Evolutionary conservation across 2,113 vertebrate genomes (phyloP).

Genomic region (Nyctibius bracteatus): DNA sequence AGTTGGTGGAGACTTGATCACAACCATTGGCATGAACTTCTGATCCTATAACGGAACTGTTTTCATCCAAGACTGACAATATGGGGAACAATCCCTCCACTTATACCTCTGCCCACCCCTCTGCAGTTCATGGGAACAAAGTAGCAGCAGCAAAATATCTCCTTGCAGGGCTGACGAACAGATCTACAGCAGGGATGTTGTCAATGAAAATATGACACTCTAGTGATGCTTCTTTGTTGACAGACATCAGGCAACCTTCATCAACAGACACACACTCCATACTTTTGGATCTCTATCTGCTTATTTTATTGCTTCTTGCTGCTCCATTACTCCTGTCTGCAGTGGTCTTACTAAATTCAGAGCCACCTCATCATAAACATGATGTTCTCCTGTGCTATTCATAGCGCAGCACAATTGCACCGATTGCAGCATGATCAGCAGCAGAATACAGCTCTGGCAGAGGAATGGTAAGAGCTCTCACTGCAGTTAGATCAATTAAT

Average conservation of each 20-base stretch:
- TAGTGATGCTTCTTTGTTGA: neutral
- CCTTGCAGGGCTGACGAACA: neutral
- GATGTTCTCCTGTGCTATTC: neutral
- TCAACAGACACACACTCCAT: neutral
- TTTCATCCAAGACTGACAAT: neutral
- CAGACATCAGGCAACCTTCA: neutral
- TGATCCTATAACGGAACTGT: fast-evolving
- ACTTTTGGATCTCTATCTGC: neutral
- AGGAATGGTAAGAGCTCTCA: neutral
- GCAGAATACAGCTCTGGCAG: slow-evolving; percentile 10
- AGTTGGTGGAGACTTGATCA: neutral
- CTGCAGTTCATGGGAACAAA: neutral
- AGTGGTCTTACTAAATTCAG: neutral
- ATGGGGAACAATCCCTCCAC: neutral
- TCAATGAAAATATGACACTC: neutral
- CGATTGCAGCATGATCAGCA: neutral
- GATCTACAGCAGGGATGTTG: neutral
- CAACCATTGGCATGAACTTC: neutral
- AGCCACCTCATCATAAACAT: neutral
- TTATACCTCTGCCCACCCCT: neutral
- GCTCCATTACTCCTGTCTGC: neutral
- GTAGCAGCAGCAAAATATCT: neutral
- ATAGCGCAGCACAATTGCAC: neutral
- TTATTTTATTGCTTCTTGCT: neutral
- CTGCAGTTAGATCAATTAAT: slow-evolving; percentile 45